Base-by-base conservation (phyloP, 53 echinoderm and acorn worm species). In the Pentamera pediparva region DNA sequence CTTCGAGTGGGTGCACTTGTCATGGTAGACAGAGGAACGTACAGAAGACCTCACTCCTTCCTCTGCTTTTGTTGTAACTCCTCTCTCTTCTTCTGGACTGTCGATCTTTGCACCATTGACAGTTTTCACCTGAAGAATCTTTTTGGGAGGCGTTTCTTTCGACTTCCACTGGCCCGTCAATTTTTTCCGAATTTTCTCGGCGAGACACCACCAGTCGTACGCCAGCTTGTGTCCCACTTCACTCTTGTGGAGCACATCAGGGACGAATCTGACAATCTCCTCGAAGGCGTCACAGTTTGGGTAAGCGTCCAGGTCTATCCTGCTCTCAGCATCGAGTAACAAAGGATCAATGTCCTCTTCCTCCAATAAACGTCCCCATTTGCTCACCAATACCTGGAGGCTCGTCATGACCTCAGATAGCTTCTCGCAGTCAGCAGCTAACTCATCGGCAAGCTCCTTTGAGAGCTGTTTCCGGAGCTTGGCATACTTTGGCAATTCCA, bases 191-290 rank as follows among this genome's bases (percentile, higher is more conserved):
- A 96, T 88, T 69, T 79, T 85, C 39, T 91, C 96, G 5, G 96
- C 82, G n/a, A 81, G 81, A 31, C 78, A 85, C 96, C 96, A 96
- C 96, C 96, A 96, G 24, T 61, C 76, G 45, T 58, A 78, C 9
- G 91, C 85, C 25, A 96, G 75, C 21, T 74, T 73, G n/a, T 82
- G 70, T 19, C 85, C 82, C 32, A 59, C 61, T 13, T 74, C 62
- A 45, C 70, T 86, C 65, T 96, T 96, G 41, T 64, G 60, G 25
- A 96, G 60, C 57, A 96, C 62, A 58, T 96, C 96, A 1, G 96
- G 96, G 35, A 90, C 78, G 13, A 91, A 70, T 56, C 87, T 60
- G 3, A 96, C 55, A 0, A 96, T 25, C 17, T 63, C 43, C 28
- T 86, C 86, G 52, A 91, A 91, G 31, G 78, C 50, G 39, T 38